These are phyloP conservation scores for Osmerus eperlanus DNA, from an alignment of 2,113 vertebrate species.

Conservation along the genomic window DNA sequence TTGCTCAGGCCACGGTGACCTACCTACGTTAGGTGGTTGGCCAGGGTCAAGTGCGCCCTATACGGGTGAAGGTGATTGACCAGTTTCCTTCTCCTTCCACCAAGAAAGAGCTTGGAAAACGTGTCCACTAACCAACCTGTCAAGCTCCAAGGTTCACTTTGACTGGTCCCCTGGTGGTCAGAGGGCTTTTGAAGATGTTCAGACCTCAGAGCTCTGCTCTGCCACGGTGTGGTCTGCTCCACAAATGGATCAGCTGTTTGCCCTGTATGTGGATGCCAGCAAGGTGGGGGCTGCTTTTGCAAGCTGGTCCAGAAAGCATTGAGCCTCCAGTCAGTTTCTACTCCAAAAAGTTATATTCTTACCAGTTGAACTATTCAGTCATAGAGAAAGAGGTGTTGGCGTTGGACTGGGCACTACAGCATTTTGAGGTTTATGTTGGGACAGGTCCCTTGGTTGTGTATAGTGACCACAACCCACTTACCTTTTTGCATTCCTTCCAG, in stretches of 20 bases:
- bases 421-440: neutral
- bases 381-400: neutral
- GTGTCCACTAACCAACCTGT: too few relatives aligned
- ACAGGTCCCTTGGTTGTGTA: neutral
- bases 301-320: neutral
- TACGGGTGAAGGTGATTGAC: too few relatives aligned
- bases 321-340: neutral
- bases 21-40: too few relatives aligned
- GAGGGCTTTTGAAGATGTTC: too few relatives aligned
- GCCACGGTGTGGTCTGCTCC: slow-evolving; percentile 1
- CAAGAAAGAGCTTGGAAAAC: too few relatives aligned
- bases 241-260: neutral
- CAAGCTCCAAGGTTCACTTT: too few relatives aligned
- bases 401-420: neutral
- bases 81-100: too few relatives aligned
- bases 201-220: too few relatives aligned
- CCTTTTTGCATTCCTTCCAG: neutral
- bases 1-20: too few relatives aligned
- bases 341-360: neutral
- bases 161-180: too few relatives aligned
- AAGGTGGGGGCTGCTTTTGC: neutral
- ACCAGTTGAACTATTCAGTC: neutral
- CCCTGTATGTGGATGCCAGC: slow-evolving; percentile 4
- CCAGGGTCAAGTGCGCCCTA: too few relatives aligned
- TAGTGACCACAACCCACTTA: neutral